Evolutionary conservation across 2,797 vertebrate genomes (phyloP).

Genomic region (Ambastaia sidthimunki): DNA sequence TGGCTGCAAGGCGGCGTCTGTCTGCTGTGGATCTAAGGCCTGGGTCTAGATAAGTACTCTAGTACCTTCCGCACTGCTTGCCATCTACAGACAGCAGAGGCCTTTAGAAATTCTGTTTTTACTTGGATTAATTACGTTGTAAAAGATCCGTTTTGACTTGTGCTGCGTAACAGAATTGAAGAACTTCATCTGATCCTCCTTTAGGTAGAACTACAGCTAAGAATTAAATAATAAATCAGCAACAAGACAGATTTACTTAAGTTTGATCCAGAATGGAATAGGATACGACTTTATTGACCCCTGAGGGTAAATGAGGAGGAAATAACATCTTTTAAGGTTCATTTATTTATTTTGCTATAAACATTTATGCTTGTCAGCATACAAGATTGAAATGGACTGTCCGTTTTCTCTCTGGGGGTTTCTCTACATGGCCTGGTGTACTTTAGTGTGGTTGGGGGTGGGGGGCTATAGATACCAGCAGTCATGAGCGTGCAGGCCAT

Average conservation of each 20-base stretch:
- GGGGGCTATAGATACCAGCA: conserved; percentile 77
- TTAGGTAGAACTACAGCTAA: conserved; percentile 4
- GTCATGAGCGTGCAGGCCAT: conserved; percentile 78
- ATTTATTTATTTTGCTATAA: conserved; percentile 27
- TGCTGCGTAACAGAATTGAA: neutral
- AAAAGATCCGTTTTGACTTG: conserved; percentile 14
- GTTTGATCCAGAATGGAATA: conserved; percentile 29
- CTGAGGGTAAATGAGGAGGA: conserved; percentile 1
- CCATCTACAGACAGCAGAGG: neutral
- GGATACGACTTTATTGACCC: conserved; percentile 7
- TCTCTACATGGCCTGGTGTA: conserved; percentile 57
- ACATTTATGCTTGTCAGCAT: conserved; percentile 9
- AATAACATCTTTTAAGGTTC: neutral
- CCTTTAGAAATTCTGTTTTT: neutral
- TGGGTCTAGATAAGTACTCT: conserved; percentile 10
- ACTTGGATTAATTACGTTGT: conserved; percentile 15
- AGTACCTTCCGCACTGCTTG: no score
- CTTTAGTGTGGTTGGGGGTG: conserved; percentile 58
- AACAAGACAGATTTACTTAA: conserved; percentile 11
- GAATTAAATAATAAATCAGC: conserved; percentile 22
- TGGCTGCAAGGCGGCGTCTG: conserved; percentile 41
- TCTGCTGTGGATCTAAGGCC: conserved; percentile 28
- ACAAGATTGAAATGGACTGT: conserved; percentile 24
- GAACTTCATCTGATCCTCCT: conserved; percentile 9
- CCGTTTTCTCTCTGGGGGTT: conserved; percentile 7